Conservation (phyloP, 1,140 invertebrate genomes). For the Drosophila equinoxialis region DNA sequence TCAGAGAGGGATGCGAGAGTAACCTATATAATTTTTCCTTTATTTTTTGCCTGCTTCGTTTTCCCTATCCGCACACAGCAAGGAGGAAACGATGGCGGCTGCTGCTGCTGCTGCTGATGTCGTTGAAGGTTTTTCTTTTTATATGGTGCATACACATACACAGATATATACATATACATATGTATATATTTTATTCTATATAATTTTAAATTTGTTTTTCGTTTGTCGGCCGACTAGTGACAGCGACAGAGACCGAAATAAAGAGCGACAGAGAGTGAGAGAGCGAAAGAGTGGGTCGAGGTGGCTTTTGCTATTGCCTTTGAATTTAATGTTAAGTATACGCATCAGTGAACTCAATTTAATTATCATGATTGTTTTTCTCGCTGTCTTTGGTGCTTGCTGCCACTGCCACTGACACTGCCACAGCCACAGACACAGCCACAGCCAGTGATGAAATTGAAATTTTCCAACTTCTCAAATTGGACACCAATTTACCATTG, state of each 20-base stretch:
- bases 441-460: conserved; percentile 58
- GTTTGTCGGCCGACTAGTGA: conserved; percentile 19
- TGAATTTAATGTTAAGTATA: conserved; percentile 79
- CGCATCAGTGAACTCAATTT: conserved; percentile 81
- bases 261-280: not conserved
- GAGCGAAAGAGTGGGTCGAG: conserved; percentile 13
- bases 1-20: conserved; percentile 64
- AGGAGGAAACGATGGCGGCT: conserved; percentile 22
- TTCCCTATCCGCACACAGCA: conserved; percentile 24
- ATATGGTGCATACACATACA: conserved; percentile 21
- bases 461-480: conserved; percentile 73
- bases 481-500: conserved; percentile 21
- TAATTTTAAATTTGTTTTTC: conserved; percentile 29
- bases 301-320: conserved; percentile 49
- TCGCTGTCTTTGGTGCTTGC: conserved; percentile 48
- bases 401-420: conserved; percentile 10
- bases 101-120: conserved; percentile 27
- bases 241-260: not conserved
- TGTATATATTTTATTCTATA: conserved; percentile 22
- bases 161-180: conserved; percentile 3
- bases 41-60: conserved; percentile 37
- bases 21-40: conserved; percentile 77
- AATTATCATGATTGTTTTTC: conserved; percentile 80
- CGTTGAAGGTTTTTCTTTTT: conserved; percentile 74
- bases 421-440: not conserved